Percentiles rank a stretch among this genome's conserved stretches.
These are phyloP conservation scores for Clarias fuscus DNA, from an alignment of 2,797 vertebrate genomes.

Conservation along the genomic window DNA sequence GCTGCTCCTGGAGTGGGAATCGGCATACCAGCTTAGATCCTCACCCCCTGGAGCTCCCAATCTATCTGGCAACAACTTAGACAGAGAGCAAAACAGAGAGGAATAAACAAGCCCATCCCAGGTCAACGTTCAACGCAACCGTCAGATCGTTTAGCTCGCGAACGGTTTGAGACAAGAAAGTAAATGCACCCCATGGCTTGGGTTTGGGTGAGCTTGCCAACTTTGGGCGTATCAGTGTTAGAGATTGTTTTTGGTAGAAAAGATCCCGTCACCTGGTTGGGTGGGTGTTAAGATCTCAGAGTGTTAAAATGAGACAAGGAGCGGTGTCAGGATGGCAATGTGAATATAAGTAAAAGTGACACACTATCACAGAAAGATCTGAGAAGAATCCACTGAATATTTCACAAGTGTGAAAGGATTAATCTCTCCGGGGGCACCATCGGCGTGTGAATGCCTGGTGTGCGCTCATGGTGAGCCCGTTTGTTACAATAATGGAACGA, in stretches of 20 bases:
- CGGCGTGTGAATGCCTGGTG: conserved; percentile 45
- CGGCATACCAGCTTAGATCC: conserved; percentile 50
- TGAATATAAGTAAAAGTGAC: conserved; percentile 45
- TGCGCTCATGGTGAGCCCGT: conserved; percentile 47
- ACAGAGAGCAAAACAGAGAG: conserved; percentile 31
- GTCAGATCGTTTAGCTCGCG: conserved; percentile 54
- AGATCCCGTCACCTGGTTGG: not conserved
- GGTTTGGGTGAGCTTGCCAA: not conserved
- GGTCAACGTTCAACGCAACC: conserved; percentile 46
- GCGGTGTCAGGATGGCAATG: conserved; percentile 23
- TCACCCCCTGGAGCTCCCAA: conserved; percentile 37
- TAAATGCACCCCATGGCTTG: not conserved
- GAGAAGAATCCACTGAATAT: conserved; percentile 40
- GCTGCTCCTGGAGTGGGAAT: conserved; percentile 56
- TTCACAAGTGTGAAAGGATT: conserved; percentile 56
- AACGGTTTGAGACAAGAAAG: conserved; percentile 31
- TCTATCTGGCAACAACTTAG: conserved; percentile 30
- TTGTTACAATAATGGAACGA: conserved; percentile 40
- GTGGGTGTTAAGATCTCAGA: not conserved
- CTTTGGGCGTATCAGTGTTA: not conserved
- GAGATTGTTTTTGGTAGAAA: not conserved
- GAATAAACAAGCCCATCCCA: conserved; percentile 23
- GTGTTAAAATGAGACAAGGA: conserved; percentile 33
- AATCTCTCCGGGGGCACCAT: conserved; percentile 65
- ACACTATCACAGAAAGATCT: conserved; percentile 32